Evolutionary conservation across 2,888 invertebrate species (phyloP), one percentile per base, ranked within the genome.

Genomic region (Rhagonycha fulva): DNA sequence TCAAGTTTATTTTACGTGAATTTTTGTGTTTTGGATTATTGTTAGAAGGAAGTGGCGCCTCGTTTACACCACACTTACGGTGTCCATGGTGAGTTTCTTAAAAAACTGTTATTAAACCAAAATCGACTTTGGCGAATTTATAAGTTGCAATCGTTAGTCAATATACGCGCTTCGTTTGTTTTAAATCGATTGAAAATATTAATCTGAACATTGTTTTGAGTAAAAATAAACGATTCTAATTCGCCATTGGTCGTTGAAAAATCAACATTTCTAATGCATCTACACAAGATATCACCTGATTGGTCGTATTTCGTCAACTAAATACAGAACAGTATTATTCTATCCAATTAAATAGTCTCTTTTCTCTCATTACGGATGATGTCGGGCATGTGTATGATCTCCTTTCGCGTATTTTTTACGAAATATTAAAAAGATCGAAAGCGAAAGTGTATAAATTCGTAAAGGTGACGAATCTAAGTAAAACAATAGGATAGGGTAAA

Each of bases 271-370:
- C 86, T 85, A 85, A 84, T 84, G 84, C 83, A 83, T 83, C 83
- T 81, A 85, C 83, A 84, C 84, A 84, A 87, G 86, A 87, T 86
- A 87, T 88, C 87, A 88, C 87, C 88, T 88, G 88, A 88, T 88
- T 88, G 89, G 89, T 87, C 84, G 87, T 84, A 85, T 87, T 87
- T 87, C 86, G 87, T 87, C 87, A 87, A 86, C 86, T 87, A 86
- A 86, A 86, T 86, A 86, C 86, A 85, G 86, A 87, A 87, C 86
- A 85, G 87, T 87, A 87, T 88, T 88, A 88, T 88, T 88, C 86
- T 87, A 87, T 87, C 88, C 88, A 89, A 89, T 88, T 88, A 88
- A 87, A 87, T 85, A 84, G 85, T 84, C 84, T 84, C 83, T 84
- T 84, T 84, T 83, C 83, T 83, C 86, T 88, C 84, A 85, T 85